Percentiles rank a stretch among this genome's conserved stretches.
phyloP scores from a whole-genome alignment of 2,797 vertebrate species.

The Sphaeramia orbicularis region DNA sequence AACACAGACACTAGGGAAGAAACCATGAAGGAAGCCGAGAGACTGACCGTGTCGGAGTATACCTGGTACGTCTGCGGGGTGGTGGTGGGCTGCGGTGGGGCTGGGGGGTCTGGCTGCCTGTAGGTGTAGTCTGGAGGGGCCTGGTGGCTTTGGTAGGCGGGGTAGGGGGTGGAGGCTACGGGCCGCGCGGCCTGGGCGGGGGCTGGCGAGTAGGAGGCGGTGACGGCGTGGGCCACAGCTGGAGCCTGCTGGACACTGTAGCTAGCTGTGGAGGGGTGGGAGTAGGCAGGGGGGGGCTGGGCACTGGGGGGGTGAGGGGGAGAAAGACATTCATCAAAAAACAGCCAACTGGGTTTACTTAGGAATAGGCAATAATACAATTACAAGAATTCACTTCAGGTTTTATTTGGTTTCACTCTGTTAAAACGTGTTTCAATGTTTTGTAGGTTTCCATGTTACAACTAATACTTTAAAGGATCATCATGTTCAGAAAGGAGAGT shows the following conservation, averaged over 20 bases:
- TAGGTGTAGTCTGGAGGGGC: conserved; percentile 80
- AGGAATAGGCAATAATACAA: neutral
- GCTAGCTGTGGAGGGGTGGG: conserved; percentile 80
- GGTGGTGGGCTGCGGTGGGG: conserved; percentile 80
- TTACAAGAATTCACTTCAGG: too few relatives aligned
- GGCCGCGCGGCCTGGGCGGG: conserved; percentile 74
- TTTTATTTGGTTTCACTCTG: too few relatives aligned
- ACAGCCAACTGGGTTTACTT: neutral
- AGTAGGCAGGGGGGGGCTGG: conserved; percentile 79
- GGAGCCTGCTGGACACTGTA: conserved; percentile 78
- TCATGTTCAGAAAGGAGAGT: too few relatives aligned
- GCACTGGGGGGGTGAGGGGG: conserved; percentile 62
- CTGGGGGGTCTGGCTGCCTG: conserved; percentile 72
- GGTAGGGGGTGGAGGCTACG: conserved; percentile 69
- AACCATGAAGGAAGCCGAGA: conserved; percentile 48
- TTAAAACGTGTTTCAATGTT: too few relatives aligned
- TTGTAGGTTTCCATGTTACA: too few relatives aligned
- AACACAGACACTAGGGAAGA: too few relatives aligned
- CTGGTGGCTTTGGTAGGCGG: conserved; percentile 77
- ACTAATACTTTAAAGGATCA: too few relatives aligned
- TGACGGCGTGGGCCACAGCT: conserved; percentile 74
- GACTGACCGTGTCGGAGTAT: conserved; percentile 81
- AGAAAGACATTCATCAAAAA: neutral
- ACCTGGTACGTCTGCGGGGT: conserved; percentile 87
- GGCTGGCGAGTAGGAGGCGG: conserved; percentile 79